Evolutionary conservation across 2,797 vertebrate genomes (phyloP).

Genomic region (Hypotaenidia philippensis): DNA sequence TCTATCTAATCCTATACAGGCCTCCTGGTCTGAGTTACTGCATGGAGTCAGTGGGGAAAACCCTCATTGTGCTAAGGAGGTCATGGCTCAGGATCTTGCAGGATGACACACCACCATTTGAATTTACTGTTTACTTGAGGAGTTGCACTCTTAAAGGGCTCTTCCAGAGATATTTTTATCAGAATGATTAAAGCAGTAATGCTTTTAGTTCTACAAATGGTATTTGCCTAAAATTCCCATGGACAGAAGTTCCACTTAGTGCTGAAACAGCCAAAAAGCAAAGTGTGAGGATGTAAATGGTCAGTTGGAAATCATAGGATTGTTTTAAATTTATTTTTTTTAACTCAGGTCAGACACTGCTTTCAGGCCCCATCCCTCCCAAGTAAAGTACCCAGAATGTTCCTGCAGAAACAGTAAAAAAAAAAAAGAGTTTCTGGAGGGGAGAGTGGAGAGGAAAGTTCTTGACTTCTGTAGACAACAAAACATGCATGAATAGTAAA

Average conservation of each 20-base stretch:
- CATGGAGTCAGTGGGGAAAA: not conserved
- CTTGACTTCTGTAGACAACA: not conserved
- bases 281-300: not conserved
- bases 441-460: not conserved
- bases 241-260: not conserved
- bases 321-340: not conserved
- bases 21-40: not conserved
- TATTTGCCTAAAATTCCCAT: not conserved
- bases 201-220: not conserved
- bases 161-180: not conserved
- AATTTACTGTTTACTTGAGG: not conserved
- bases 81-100: not conserved
- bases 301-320: not conserved
- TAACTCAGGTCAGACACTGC: not conserved
- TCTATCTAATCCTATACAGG: not conserved
- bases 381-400: not conserved
- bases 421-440: not conserved
- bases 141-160: not conserved
- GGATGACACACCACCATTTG: not conserved
- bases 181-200: not conserved
- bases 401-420: not conserved
- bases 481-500: not conserved
- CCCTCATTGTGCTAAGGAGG: not conserved
- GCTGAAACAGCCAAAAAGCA: not conserved
- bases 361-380: not conserved